Evolutionary conservation across 2,797 vertebrate genomes (phyloP), one percentile per base, ranked within the genome.

Genomic region (Rhodeus uyekii): DNA sequence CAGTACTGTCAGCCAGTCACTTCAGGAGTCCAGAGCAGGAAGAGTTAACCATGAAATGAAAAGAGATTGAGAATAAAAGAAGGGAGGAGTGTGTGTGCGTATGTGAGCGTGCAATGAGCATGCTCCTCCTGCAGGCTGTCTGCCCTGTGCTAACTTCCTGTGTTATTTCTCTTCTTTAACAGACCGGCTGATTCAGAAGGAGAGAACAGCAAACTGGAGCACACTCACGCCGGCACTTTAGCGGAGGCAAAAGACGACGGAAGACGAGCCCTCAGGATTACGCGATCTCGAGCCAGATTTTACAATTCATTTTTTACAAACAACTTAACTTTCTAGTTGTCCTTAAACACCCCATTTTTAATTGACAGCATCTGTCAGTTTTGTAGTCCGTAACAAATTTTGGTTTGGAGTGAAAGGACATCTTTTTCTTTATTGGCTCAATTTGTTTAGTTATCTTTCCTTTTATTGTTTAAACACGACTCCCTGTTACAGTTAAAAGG

Each of bases 91-190:
- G 38, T 67, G 58, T 72, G 55, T 19, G 79, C 58, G 74, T 77
- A 46, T 34, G 80, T 46, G 79, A 16, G 78, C 36, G n/a, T 42
- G 32, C 78, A 90, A 91, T 91, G 92, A 92, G 93, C 93, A 92
- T 92, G 93, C 93, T 92, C 84, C 72, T 50, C 80, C 53, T 39
- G 19, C 79, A 82, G 72, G 42, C 87, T 76, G 83, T 67, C 83
- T 61, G 75, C 89, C 88, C 85, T 91, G 88, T 88, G 89, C 39
- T 93, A 87, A 95, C 93, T 94, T 95, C 93, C 93, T 94, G 91
- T 91, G 91, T 89, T 92, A 84, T 89, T 90, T 92, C 91, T 87
- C 85, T 83, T 92, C 85, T 90, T 91, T 84, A 72, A 91, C 91
- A 94, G 91, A 92, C 85, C 69, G 75, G 84, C 86, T 78, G 77